phyloP scores from a whole-genome alignment of 2,113 vertebrate species.

The Stegastes partitus region DNA sequence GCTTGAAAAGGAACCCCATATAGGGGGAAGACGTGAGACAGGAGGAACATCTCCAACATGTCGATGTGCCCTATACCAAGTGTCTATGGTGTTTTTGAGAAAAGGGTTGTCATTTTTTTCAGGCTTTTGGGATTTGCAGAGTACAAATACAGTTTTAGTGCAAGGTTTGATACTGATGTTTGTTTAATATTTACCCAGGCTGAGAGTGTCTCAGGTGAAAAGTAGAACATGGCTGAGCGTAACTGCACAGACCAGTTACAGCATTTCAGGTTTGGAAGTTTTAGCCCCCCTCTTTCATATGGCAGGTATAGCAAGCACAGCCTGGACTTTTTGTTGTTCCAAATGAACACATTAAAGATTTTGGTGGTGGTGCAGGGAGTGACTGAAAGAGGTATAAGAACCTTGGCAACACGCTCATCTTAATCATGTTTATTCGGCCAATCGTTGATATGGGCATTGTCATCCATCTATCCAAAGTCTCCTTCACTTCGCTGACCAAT shows the following conservation, averaged over 20 bases:
- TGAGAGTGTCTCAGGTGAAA: not conserved
- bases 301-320: not conserved
- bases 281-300: not conserved
- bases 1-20: not conserved
- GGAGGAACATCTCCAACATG: not conserved
- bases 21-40: constrained; percentile 4
- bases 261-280: not conserved
- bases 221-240: not conserved
- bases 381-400: constrained; percentile 8
- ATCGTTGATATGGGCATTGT: constrained; percentile 17
- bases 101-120: constrained; percentile 1
- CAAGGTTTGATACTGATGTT: constrained; percentile 6
- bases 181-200: constrained; percentile 8
- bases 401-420: constrained; percentile 6
- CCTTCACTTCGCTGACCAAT: not conserved
- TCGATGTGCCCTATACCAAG: constrained; percentile 2
- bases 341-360: not conserved
- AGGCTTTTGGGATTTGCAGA: not conserved
- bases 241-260: not conserved
- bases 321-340: constrained; percentile 16
- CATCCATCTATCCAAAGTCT: not conserved
- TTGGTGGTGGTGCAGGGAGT: not conserved
- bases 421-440: not conserved
- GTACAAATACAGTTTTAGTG: constrained; percentile 8
- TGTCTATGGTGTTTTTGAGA: constrained; percentile 9